Base-by-base conservation (phyloP, 2,113 vertebrate genomes). In the Plecturocebus donacophilus region DNA sequence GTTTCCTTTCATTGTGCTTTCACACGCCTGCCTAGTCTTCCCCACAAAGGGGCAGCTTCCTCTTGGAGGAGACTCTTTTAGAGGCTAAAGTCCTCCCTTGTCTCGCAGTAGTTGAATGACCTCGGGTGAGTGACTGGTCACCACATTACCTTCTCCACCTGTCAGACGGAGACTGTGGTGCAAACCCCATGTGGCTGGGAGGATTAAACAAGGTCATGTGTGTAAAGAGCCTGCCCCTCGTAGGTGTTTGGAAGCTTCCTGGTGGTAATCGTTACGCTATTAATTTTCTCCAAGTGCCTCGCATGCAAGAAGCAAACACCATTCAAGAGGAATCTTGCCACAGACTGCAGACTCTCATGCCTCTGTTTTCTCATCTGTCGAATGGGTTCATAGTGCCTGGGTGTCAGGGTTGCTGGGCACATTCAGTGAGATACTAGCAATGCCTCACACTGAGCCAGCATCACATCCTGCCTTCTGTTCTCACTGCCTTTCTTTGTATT, bases 241-340 rank as follows among this genome's bases (percentile, higher is more conserved):
- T 0, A 8, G 61, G 42, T 1, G 9, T 25, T 11, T 6, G 27
- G 42, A 38, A 35, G 16, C 23, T 6, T 70, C 19, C 0, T 6
- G 88, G 47, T 2, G 42, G 14, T 8, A 0, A 58, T 35, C 20
- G 6, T 14, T 2, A 0, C 0, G 0, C 32, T 23, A 2, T 20
- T 40, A n/a, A 14, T 13, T 27, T 8, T 79, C 32, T 79, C 23
- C 61, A 6, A 0, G 0, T 35, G 19, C 64, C 70, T n/a, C 52
- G 25, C 61, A 38, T 10, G 35, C 17, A 14, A 35, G 75, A 49
- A 21, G 32, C 58, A 42, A 23, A 64, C 58, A 8, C 32, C 20
- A 56, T 6, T 17, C 80, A 5, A 32, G 2, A 4, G 25, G 23
- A 35, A 11, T 52, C 23, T 49, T 14, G 13, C 23, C 54, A 19